Conservation (phyloP, 2,113 vertebrate species). For the Chamaetylas fuelleborni region DNA sequence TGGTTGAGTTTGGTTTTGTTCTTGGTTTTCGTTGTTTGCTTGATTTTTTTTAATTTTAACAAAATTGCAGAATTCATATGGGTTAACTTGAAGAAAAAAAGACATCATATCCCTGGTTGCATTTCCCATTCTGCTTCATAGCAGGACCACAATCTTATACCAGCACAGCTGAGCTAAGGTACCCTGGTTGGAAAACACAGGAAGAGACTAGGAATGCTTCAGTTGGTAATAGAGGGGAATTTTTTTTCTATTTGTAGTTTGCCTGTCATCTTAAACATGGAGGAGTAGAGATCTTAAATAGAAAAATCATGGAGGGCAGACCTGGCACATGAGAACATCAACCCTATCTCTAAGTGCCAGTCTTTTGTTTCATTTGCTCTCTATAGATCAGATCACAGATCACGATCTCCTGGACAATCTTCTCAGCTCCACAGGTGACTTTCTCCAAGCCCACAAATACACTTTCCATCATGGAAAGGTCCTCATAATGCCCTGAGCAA, state of each 20-base stretch:
- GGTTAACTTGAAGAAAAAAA: neutral
- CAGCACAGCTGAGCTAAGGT: neutral
- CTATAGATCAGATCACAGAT: neutral
- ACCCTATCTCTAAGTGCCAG: accelerated
- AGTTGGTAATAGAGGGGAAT: accelerated
- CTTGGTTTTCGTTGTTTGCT: neutral
- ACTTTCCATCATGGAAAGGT: neutral
- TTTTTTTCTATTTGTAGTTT: neutral
- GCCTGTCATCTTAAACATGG: neutral
- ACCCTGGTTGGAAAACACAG: neutral
- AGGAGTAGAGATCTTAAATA: neutral
- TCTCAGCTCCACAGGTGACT: neutral
- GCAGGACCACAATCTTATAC: neutral
- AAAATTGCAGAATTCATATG: neutral
- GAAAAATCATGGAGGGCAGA: neutral
- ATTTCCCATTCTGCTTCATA: neutral
- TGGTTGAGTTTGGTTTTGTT: neutral
- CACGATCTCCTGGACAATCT: neutral
- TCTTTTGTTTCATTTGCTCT: neutral
- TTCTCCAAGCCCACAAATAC: neutral
- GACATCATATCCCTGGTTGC: accelerated
- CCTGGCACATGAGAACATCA: neutral
- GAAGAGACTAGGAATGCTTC: neutral
- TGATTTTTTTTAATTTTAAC: neutral
- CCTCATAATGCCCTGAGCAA: neutral